These are phyloP conservation scores for Ceramica pisi DNA, from an alignment of 2,888 invertebrate species.

Conservation along the genomic window DNA sequence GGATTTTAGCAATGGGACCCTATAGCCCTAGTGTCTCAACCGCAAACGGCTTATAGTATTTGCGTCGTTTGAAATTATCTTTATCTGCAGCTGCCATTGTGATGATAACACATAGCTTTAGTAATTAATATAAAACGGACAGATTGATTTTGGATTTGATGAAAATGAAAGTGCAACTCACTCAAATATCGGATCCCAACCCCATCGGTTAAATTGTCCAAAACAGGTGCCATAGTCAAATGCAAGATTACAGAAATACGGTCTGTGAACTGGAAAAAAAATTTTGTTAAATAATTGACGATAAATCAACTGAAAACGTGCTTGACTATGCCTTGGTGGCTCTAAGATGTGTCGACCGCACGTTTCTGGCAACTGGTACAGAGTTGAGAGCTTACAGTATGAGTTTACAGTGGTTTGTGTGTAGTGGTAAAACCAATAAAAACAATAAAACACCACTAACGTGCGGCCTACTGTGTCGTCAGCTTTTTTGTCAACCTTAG, in stretches of 20 bases:
- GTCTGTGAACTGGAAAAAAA: constrained; percentile 70
- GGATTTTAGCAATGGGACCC: too few species aligned
- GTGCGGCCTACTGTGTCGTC: not conserved
- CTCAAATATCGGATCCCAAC: constrained; percentile 76
- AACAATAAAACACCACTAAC: not conserved
- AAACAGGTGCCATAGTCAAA: constrained; percentile 84
- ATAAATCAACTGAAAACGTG: not conserved
- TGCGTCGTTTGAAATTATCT: too few species aligned
- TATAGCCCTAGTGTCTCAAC: too few species aligned
- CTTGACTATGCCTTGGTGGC: not conserved
- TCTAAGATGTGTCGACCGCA: not conserved
- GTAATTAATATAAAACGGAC: not conserved
- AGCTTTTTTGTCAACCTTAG: not conserved
- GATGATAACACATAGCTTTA: not conserved
- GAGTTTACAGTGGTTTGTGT: not conserved
- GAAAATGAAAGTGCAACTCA: constrained; percentile 64
- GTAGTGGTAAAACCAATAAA: not conserved
- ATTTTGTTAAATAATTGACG: not conserved
- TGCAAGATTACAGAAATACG: constrained; percentile 76
- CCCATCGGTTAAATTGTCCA: constrained; percentile 81
- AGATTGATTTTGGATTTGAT: not conserved
- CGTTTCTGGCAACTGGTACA: not conserved
- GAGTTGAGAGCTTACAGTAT: not conserved
- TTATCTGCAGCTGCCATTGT: too few species aligned
- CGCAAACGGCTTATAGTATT: too few species aligned